Base-by-base conservation (phyloP, 2,797 vertebrate genomes). In the Streptopelia turtur region DNA sequence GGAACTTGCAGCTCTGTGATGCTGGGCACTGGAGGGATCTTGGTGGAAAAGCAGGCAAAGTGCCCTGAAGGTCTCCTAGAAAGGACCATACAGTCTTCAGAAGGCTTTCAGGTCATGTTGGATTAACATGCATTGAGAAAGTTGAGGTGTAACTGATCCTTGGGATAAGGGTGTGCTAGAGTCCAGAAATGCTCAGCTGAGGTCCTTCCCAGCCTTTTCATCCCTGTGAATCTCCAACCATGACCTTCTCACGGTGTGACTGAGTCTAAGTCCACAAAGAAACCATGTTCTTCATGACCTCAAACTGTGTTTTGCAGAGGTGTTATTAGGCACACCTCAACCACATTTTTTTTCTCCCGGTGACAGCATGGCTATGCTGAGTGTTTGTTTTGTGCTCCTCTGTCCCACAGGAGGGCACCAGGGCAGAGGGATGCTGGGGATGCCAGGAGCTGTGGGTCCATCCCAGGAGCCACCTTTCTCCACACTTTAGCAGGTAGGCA, bases 221-320 rank as follows among this genome's bases (percentile, higher is more conserved):
- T 5, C 11, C 23, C 37, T 30, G 4, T 55, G 45, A 52, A 16
- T 75, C 41, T 79, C 31, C 47, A 77, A 6, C 37, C 18, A 21
- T 0, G 0, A 49, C 13, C 10, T 35, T 18, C n/a, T 81, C 0
- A 0, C 6, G 28, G 30, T 61, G 60, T 27, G 35, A 27, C 59
- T 70, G 28, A 10, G 45, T 52, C 39, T 60, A 28, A 84, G 13
- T 17, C 28, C 24, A 21, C 0, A 0, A 28, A 55, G 65, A 56
- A 71, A 14, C 11, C 6, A 2, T 22, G 22, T 25, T 66, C 49
- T 55, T 59, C 31, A 25, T 31, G 41, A 15, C 65, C 23, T 88
- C 56, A 39, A 13, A 39, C 23, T 28, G 61, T 66, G 27, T 21
- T 82, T 53, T 64, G 25, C 50, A 91, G 63, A 59, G 24, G 5